Percentiles rank a stretch among this genome's conserved stretches.
Evolutionary conservation across 2,797 vertebrate species (phyloP).

Genomic region (Thalassophryne amazonica): DNA sequence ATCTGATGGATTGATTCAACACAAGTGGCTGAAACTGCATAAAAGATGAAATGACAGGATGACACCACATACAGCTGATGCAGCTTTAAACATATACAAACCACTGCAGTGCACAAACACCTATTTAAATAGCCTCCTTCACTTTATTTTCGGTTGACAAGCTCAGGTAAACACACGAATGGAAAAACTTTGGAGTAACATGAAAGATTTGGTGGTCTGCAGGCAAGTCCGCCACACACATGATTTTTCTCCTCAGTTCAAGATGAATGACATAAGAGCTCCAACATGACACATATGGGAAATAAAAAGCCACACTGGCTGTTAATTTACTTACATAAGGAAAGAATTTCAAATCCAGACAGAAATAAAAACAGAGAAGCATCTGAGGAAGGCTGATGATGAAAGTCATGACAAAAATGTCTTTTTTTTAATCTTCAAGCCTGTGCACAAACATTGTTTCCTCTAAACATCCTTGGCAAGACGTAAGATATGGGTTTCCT

Average conservation of each 20-base stretch:
- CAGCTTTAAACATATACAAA: too few relatives aligned
- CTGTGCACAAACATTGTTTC: too few relatives aligned
- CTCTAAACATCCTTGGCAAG: too few relatives aligned
- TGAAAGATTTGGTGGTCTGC: slow-evolving; percentile 15
- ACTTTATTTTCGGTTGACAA: too few relatives aligned
- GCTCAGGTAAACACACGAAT: too few relatives aligned
- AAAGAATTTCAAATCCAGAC: slow-evolving; percentile 2
- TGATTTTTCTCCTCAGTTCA: slow-evolving; percentile 23
- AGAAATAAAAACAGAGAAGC: slow-evolving; percentile 13
- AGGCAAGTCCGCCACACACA: not conserved
- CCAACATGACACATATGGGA: slow-evolving; percentile 48
- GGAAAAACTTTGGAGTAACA: too few relatives aligned
- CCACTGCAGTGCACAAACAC: too few relatives aligned
- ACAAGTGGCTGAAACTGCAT: too few relatives aligned
- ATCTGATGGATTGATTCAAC: slow-evolving; percentile 8
- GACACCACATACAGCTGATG: too few relatives aligned
- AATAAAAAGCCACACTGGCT: slow-evolving; percentile 44
- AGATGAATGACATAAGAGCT: slow-evolving; percentile 40
- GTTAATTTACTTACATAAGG: slow-evolving; percentile 64
- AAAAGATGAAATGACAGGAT: too few relatives aligned
- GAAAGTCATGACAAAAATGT: not conserved
- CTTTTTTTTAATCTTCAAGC: slow-evolving; percentile 5
- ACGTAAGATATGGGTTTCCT: slow-evolving; percentile 13
- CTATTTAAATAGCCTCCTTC: too few relatives aligned
- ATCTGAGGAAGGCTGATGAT: not conserved